These are phyloP conservation scores for Maccullochella peelii DNA, from an alignment of 2,113 vertebrate genomes.

Conservation along the genomic window DNA sequence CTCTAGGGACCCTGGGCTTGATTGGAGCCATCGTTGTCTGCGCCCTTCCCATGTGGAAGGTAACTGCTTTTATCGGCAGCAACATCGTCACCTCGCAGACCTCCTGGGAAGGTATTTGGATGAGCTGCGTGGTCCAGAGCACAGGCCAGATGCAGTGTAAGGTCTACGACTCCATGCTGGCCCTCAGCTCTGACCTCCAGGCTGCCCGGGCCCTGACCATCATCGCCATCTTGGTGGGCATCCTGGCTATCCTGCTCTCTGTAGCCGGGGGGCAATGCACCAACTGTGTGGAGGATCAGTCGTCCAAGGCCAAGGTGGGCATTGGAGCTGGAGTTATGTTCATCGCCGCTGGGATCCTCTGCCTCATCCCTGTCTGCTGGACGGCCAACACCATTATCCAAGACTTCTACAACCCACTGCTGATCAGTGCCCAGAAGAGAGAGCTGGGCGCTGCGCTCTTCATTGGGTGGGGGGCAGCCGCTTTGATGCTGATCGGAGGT, in stretches of 20 bases:
- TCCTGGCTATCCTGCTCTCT: constrained; percentile 82
- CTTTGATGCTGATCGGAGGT: constrained; percentile 83
- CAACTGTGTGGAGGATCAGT: constrained; percentile 80
- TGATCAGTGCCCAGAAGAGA: constrained; percentile 74
- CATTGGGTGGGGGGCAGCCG: constrained; percentile 84
- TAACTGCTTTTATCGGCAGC: constrained; percentile 84
- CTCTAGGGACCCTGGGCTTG: constrained; percentile 83
- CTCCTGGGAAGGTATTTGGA: constrained; percentile 85
- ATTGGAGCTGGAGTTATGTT: constrained; percentile 79
- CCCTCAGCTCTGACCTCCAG: constrained; percentile 83
- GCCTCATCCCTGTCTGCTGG: constrained; percentile 85
- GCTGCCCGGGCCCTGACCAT: constrained; percentile 82
- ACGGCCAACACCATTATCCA: constrained; percentile 78
- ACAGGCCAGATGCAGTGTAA: constrained; percentile 89
- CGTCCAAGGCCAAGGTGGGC: constrained; percentile 79
- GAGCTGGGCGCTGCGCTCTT: constrained; percentile 84
- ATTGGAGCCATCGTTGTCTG: constrained; percentile 82
- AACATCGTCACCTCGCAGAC: constrained; percentile 84
- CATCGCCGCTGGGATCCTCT: constrained; percentile 78
- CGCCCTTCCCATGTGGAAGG: constrained; percentile 85
- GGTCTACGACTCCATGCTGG: constrained; percentile 87
- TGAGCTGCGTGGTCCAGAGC: constrained; percentile 85
- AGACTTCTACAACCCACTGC: constrained; percentile 83
- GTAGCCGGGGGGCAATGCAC: constrained; percentile 85
- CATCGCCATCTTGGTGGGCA: constrained; percentile 80